Evolutionary conservation across 1,140 invertebrate species (phyloP).

Genomic region (Euschistus heros): DNA sequence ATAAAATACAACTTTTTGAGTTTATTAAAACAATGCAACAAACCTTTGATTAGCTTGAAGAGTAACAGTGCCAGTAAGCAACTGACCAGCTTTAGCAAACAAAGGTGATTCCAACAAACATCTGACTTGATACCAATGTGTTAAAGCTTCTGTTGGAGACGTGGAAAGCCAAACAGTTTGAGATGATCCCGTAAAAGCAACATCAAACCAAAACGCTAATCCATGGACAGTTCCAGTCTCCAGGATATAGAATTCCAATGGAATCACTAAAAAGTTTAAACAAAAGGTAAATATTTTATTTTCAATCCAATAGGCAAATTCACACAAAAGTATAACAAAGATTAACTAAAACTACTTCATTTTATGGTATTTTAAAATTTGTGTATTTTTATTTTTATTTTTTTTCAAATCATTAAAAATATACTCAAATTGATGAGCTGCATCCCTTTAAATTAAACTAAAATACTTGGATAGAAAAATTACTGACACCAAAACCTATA

Average conservation of each 20-base stretch:
- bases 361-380: no score
- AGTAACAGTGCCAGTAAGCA: conserved; percentile 74
- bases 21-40: conserved; percentile 12
- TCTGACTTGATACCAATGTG: conserved; percentile 99
- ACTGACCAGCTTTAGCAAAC: conserved; percentile 89
- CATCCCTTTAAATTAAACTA: no score
- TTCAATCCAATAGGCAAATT: not conserved
- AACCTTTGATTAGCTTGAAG: conserved; percentile 87
- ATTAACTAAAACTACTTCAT: no score
- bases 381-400: no score
- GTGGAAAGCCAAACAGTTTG: conserved; percentile 97
- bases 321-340: not conserved
- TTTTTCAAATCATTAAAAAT: no score
- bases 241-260: conserved; percentile 83
- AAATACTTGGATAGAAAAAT: no score
- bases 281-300: not conserved
- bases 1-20: no score
- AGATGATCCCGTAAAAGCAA: conserved; percentile 87
- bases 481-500: no score
- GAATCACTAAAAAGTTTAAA: conserved; percentile 56
- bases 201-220: conserved; percentile 99
- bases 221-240: conserved; percentile 94
- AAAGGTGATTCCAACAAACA: conserved; percentile 90
- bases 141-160: conserved; percentile 93
- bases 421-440: no score